Evolutionary conservation across 2,888 invertebrate genomes (phyloP).

Genomic region (Macrosoma leucophasiata): DNA sequence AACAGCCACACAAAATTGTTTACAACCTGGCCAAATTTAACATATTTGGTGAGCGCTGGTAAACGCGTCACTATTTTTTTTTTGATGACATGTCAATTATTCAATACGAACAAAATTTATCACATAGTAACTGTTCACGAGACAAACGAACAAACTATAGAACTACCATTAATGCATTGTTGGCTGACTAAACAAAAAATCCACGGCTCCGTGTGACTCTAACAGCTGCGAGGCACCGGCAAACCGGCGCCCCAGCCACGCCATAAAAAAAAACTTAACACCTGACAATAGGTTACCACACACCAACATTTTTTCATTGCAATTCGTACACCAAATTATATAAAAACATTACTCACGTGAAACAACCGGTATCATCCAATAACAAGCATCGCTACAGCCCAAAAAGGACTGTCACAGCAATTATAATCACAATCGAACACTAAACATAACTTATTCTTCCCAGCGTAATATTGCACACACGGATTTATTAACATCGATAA

Average conservation of each 20-base stretch:
- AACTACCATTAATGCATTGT: slow-evolving; percentile 7
- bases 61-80: too few relatives aligned
- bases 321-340: slow-evolving; percentile 29
- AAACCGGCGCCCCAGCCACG: slow-evolving; percentile 35
- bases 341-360: slow-evolving; percentile 52
- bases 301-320: too few relatives aligned
- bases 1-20: too few relatives aligned
- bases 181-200: slow-evolving; percentile 13
- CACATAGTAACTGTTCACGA: not conserved
- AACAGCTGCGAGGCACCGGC: slow-evolving; percentile 40
- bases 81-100: too few relatives aligned
- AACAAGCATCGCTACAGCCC: slow-evolving; percentile 64
- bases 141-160: slow-evolving; percentile 7
- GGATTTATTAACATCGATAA: slow-evolving; percentile 58
- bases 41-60: too few relatives aligned
- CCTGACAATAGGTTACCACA: slow-evolving; percentile 61
- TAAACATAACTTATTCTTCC: slow-evolving; percentile 65
- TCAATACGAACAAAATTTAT: not conserved
- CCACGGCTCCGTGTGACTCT: slow-evolving; percentile 29
- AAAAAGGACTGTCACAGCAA: slow-evolving; percentile 64
- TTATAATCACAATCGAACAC: slow-evolving; percentile 73
- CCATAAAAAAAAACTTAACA: slow-evolving; percentile 34
- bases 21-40: too few relatives aligned
- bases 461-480: slow-evolving; percentile 64
- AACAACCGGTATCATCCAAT: slow-evolving; percentile 69